These are phyloP conservation scores for Chrysemys picta DNA, from an alignment of 2,113 vertebrate genomes.

Conservation along the genomic window DNA sequence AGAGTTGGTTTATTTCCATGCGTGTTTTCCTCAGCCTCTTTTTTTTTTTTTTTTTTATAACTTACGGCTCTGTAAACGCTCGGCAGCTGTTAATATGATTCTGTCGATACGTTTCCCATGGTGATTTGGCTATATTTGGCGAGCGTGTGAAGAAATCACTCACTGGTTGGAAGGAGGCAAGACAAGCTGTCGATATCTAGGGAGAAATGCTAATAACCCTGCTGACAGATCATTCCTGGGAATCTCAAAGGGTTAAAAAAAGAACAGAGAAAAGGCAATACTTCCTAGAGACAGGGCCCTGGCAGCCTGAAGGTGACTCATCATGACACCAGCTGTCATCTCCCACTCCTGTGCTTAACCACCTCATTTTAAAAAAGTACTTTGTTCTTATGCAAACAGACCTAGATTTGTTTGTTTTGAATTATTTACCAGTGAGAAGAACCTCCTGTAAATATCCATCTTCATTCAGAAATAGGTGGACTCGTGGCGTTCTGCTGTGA, in stretches of 20 bases:
- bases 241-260: conserved; percentile 86
- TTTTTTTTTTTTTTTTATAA: conserved; percentile 67
- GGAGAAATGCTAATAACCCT: conserved; percentile 92
- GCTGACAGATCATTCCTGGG: conserved; percentile 87
- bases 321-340: conserved; percentile 75
- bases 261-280: conserved; percentile 47
- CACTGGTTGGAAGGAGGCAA: conserved; percentile 83
- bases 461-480: conserved; percentile 59
- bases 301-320: conserved; percentile 75
- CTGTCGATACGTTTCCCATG: conserved; percentile 90
- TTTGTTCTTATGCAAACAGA: conserved; percentile 72
- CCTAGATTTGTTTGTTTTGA: conserved; percentile 63
- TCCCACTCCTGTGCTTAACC: conserved; percentile 67
- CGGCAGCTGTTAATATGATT: conserved; percentile 89
- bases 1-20: conserved; percentile 81
- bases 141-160: conserved; percentile 89
- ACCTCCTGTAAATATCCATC: conserved; percentile 65
- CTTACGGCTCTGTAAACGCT: conserved; percentile 82
- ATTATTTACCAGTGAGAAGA: conserved; percentile 73
- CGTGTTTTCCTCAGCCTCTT: conserved; percentile 75
- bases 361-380: conserved; percentile 71
- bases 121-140: conserved; percentile 87
- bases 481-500: conserved; percentile 19
- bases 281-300: conserved; percentile 72
- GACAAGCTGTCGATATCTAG: conserved; percentile 89